A percentile compares a stretch with the other conserved stretches of the same genome.
phyloP scores from a whole-genome alignment of 2,888 invertebrate species.

The Cactoblastis cactorum region DNA sequence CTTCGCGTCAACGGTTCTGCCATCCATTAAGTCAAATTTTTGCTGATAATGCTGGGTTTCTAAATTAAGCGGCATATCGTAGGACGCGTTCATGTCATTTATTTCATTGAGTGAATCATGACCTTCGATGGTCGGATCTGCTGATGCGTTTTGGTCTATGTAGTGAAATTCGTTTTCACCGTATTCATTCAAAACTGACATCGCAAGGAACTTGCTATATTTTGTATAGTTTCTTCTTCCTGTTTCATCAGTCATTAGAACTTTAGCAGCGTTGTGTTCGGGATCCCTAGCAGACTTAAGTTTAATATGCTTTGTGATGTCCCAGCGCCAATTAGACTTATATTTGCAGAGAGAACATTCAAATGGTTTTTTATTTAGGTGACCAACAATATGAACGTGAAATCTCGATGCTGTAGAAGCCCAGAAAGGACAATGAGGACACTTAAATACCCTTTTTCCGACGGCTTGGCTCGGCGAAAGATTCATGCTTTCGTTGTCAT shows the following conservation, averaged over 20 bases:
- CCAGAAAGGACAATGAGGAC: slow-evolving; percentile 95
- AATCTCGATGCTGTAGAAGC: slow-evolving; percentile 95
- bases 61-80: slow-evolving; percentile 80
- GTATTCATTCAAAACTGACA: slow-evolving; percentile 80
- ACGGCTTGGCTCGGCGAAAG: slow-evolving; percentile 81
- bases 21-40: slow-evolving; percentile 44
- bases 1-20: slow-evolving; percentile 53
- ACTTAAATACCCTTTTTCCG: slow-evolving; percentile 91
- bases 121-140: slow-evolving; percentile 65
- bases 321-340: slow-evolving; percentile 98
- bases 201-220: slow-evolving; percentile 91
- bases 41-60: slow-evolving; percentile 60
- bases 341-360: slow-evolving; percentile 96
- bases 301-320: slow-evolving; percentile 96
- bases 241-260: slow-evolving; percentile 94
- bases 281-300: slow-evolving; percentile 92
- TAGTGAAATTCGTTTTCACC: slow-evolving; percentile 72
- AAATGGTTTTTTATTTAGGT: slow-evolving; percentile 95
- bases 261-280: slow-evolving; percentile 88
- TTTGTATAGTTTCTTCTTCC: slow-evolving; percentile 94
- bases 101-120: slow-evolving; percentile 74
- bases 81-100: slow-evolving; percentile 57
- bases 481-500: slow-evolving; percentile 79
- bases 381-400: slow-evolving; percentile 95
- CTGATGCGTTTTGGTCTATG: slow-evolving; percentile 53